Conservation (phyloP, 2,113 vertebrate species). For the Tapirus terrestris region DNA sequence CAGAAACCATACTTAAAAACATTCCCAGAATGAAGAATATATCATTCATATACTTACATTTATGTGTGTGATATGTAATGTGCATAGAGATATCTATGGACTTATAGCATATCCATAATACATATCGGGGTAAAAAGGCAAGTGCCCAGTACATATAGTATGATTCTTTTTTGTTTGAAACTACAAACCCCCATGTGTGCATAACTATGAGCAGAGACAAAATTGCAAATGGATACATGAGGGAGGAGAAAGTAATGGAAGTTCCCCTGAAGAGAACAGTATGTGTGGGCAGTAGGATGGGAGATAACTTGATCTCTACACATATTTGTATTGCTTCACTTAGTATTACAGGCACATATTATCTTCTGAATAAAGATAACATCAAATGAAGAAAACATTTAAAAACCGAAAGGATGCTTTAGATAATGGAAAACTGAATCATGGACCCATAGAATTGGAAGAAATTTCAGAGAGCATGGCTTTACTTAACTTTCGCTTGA, state of each 20-base stretch:
- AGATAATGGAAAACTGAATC: neutral
- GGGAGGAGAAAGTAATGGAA: neutral
- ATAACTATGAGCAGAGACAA: neutral
- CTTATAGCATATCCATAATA: neutral
- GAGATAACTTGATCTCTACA: neutral
- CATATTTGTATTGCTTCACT: neutral
- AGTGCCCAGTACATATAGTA: neutral
- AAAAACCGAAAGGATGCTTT: neutral
- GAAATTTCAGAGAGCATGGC: neutral
- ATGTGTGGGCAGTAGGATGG: neutral
- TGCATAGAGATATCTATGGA: neutral
- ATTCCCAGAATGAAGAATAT: neutral
- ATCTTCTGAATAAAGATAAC: neutral
- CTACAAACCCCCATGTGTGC: fast-evolving
- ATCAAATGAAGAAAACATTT: neutral
- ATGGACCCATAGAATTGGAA: neutral
- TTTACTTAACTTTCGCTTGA: neutral
- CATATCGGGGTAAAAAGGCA: neutral
- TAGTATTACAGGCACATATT: neutral
- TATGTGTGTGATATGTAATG: neutral
- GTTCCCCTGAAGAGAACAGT: neutral
- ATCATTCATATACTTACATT: neutral
- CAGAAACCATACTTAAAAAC: neutral
- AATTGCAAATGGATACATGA: neutral
- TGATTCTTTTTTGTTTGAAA: neutral